phyloP scores from a whole-genome alignment of 2,797 vertebrate genomes.

The Nyctibius grandis region DNA sequence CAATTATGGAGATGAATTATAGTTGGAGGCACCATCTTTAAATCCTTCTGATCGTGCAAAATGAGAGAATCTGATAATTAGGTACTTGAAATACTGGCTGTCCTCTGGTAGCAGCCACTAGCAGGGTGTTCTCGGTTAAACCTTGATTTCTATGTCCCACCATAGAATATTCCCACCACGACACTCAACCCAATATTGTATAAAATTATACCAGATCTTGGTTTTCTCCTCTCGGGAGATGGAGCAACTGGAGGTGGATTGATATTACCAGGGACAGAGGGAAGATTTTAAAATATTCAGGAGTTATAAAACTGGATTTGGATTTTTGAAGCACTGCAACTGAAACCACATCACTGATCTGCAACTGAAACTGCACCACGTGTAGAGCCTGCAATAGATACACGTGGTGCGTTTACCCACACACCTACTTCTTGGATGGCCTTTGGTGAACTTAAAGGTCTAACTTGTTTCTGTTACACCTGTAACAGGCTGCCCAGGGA shows the following conservation, averaged over 20 bases:
- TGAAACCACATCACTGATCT: not conserved
- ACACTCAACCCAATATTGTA: accelerated
- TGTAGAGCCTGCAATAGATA: not conserved
- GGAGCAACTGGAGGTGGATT: not conserved
- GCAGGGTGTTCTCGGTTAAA: not conserved
- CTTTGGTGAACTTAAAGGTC: not conserved
- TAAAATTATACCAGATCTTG: not conserved
- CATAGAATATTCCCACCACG: accelerated
- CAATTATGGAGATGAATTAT: not conserved
- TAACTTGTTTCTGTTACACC: not conserved
- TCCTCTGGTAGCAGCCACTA: not conserved
- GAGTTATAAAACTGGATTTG: not conserved
- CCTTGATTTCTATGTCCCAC: not conserved
- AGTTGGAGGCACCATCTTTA: not conserved
- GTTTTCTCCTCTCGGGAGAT: accelerated
- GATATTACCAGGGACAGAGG: not conserved
- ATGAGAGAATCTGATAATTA: not conserved
- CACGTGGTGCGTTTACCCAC: not conserved
- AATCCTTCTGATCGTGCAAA: not conserved
- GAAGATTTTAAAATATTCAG: not conserved
- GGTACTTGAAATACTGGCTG: not conserved
- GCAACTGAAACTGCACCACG: not conserved
- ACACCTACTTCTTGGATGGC: too few relatives aligned
- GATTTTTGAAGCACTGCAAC: not conserved
- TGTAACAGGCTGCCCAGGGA: too few relatives aligned